Conservation (phyloP, 2,888 invertebrate species). For the Chymomyza procnemis region DNA sequence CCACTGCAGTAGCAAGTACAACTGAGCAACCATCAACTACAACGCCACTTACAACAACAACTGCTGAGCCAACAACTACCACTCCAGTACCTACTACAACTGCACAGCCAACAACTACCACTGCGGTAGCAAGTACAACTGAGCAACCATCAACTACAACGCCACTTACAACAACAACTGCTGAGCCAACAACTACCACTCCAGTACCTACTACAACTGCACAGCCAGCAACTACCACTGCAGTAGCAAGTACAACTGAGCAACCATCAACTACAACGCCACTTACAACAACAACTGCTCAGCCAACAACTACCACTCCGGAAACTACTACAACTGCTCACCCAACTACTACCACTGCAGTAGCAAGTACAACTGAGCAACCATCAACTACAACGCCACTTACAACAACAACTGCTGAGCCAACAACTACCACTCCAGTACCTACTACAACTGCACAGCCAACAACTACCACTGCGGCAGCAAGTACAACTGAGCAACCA, state of each 20-base stretch:
- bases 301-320: neutral
- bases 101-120: neutral
- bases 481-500: conserved; percentile 2
- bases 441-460: neutral
- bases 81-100: neutral
- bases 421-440: neutral
- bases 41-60: neutral
- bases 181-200: neutral
- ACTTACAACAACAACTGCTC: neutral
- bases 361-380: neutral
- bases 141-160: neutral
- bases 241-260: neutral
- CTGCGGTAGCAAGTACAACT: neutral
- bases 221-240: neutral
- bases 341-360: neutral
- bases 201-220: neutral
- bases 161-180: too few species aligned
- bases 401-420: neutral
- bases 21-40: neutral
- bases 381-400: neutral
- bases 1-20: neutral
- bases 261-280: neutral
- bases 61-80: neutral
- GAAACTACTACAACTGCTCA: neutral
- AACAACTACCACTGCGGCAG: too few species aligned